Conservation (phyloP, 2,888 invertebrate species). For the Neocrepidodera transversa region DNA sequence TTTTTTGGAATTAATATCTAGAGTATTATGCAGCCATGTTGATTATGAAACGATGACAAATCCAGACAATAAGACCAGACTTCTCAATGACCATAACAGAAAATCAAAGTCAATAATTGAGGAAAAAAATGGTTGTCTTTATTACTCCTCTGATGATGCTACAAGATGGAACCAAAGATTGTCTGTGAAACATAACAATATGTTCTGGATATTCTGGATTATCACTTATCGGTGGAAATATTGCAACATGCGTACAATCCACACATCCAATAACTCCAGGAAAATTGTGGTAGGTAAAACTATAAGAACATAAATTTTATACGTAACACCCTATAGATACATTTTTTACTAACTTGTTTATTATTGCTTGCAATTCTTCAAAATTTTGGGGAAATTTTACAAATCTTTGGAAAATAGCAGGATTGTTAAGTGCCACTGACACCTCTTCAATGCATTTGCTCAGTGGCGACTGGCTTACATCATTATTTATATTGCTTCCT, state of each 20-base stretch:
- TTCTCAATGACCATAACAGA: too few species aligned
- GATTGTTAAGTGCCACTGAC: conserved; percentile 15
- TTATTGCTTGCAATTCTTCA: conserved; percentile 7
- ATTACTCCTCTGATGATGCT: background rate
- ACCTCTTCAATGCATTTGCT: conserved; percentile 18
- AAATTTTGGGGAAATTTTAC: conserved; percentile 20
- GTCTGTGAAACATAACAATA: background rate
- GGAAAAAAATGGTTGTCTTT: background rate
- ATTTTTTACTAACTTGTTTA: background rate
- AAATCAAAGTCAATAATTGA: too few species aligned
- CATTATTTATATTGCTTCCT: conserved; percentile 14
- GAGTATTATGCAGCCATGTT: background rate
- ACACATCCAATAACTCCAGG: conserved; percentile 15
- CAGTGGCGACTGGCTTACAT: conserved; percentile 13
- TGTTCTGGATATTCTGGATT: conserved; percentile 8
- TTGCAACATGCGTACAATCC: too few species aligned
- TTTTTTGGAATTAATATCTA: background rate
- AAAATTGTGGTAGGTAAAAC: background rate
- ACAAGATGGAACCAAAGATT: background rate
- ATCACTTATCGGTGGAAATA: conserved; percentile 3
- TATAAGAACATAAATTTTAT: too few species aligned
- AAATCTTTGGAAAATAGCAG: conserved; percentile 18
- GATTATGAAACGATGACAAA: background rate
- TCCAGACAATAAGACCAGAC: background rate
- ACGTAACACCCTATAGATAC: too few species aligned